Percentiles rank a stretch among this genome's conserved stretches.
Conservation (phyloP, 2,888 invertebrate species). For the Troides oblongomaculatus region DNA sequence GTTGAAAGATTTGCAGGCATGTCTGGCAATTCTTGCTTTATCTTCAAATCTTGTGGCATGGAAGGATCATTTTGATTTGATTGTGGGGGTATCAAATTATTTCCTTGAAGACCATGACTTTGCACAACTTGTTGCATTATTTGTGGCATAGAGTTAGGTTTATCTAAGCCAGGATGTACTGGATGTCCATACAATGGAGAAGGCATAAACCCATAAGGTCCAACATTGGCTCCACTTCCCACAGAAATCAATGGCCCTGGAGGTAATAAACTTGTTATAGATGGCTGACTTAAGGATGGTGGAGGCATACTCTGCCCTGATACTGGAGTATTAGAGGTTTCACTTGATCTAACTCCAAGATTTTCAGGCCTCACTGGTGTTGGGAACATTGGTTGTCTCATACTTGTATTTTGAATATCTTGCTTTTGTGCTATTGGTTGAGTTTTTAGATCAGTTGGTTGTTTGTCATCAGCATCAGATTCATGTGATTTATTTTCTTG, state of each 20-base stretch:
- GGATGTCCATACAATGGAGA: slow-evolving; percentile 67
- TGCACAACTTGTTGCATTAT: slow-evolving; percentile 66
- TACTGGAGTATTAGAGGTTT: slow-evolving; percentile 56
- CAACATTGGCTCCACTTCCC: slow-evolving; percentile 77
- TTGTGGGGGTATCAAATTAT: slow-evolving; percentile 55
- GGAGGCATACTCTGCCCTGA: slow-evolving; percentile 69
- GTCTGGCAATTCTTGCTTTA: slow-evolving; percentile 78
- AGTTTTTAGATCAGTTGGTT: slow-evolving; percentile 70
- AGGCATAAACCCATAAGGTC: slow-evolving; percentile 83
- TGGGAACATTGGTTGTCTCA: slow-evolving; percentile 62
- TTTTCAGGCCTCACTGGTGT: slow-evolving; percentile 67
- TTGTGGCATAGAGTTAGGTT: slow-evolving; percentile 63
- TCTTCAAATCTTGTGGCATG: slow-evolving; percentile 77
- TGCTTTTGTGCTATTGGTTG: slow-evolving; percentile 60
- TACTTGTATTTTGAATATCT: slow-evolving; percentile 51
- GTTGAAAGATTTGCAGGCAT: slow-evolving; percentile 75
- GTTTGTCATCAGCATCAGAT: slow-evolving; percentile 68
- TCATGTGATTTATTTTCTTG: slow-evolving; percentile 67
- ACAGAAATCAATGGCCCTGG: slow-evolving; percentile 82
- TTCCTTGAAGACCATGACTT: slow-evolving; percentile 57
- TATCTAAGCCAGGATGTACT: slow-evolving; percentile 60
- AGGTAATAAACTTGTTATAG: slow-evolving; percentile 78
- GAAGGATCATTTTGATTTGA: slow-evolving; percentile 65
- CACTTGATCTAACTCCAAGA: slow-evolving; percentile 63
- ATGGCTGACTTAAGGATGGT: slow-evolving; percentile 75